These are phyloP conservation scores for Dendrolimus kikuchii DNA, from an alignment of 1,140 invertebrate species.

Conservation along the genomic window DNA sequence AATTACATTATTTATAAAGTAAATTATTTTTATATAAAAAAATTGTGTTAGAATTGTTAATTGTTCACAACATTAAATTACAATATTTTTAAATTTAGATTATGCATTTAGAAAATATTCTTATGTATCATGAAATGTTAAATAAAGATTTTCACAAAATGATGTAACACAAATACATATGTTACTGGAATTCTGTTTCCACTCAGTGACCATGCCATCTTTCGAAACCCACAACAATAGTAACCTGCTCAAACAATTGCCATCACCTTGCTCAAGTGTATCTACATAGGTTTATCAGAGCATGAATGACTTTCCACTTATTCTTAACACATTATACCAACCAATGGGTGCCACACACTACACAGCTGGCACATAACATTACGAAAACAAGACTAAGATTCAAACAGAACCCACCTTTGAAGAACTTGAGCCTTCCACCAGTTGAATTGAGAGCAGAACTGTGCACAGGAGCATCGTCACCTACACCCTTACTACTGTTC, in stretches of 20 bases:
- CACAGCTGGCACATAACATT: background rate
- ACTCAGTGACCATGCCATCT: slow-evolving; percentile 33
- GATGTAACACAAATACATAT: slow-evolving; percentile 8
- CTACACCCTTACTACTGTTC: slow-evolving; percentile 68
- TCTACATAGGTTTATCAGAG: slow-evolving; percentile 66
- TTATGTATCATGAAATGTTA: too few species aligned
- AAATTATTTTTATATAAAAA: too few species aligned
- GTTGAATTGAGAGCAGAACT: slow-evolving; percentile 43
- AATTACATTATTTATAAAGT: too few species aligned
- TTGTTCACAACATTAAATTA: too few species aligned
- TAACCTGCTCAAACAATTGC: slow-evolving; percentile 54
- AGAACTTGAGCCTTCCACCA: slow-evolving; percentile 76
- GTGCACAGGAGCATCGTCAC: slow-evolving; percentile 51
- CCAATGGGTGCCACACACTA: background rate
- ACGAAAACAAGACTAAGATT: background rate
- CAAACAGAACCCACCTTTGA: slow-evolving; percentile 68
- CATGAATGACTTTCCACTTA: slow-evolving; percentile 71
- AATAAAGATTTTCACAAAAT: background rate
- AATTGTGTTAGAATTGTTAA: too few species aligned
- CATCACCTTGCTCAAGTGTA: slow-evolving; percentile 52
- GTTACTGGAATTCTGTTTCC: slow-evolving; percentile 24
- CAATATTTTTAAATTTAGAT: too few species aligned
- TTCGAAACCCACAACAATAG: slow-evolving; percentile 60
- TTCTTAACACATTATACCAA: slow-evolving; percentile 24
- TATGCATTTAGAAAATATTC: too few species aligned